Evolutionary conservation across 2,888 invertebrate genomes (phyloP), one percentile per base, ranked within the genome.

Genomic region (Hirtodrosophila trivittata): DNA sequence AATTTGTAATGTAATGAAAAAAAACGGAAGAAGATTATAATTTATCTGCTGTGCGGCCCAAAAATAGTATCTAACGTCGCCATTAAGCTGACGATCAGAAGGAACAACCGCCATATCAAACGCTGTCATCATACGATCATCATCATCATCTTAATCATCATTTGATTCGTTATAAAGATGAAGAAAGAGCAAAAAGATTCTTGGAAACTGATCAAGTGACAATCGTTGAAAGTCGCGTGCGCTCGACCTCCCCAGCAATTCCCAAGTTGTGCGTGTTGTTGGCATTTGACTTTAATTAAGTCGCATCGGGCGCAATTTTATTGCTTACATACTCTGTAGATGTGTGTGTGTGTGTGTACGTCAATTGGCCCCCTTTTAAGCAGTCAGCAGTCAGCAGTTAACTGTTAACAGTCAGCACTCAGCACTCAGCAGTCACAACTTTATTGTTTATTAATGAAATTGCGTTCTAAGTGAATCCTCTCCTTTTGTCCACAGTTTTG

Each of bases 251-350:
- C 39, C 14, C 4, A 4, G 6, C 28, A 47, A 26, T 39, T 30
- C 32, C 14, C 57, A 9, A 38, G 32, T 39, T 54, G 73, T 70
- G 70, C 70, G 70, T 70, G 70, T 37, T 56, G 54, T 42, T 66
- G 50, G 41, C 84, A 73, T 62, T 80, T 87, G 83, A 75, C 86
- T 86, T 87, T 80, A 87, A 87, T 87, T 86, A 68, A 88, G 66
- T 77, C 69, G 78, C 75, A 65, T 46, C 74, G 56, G 3, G 65
- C 52, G 69, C 66, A 56, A 64, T 70, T 84, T 75, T 71, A 84
- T 86, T 77, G 81, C 66, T 69, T 50, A 42, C 54, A 26, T 51
- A 60, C 54, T 52, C 46, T 49, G 43, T 43, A 41, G 39, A 38
- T 66, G 51, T 57, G 38, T 55, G 35, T 52, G 26, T 33, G 52